Evolutionary conservation across 2,888 invertebrate species (phyloP).

Genomic region (Thysanoteuthis rhombus): DNA sequence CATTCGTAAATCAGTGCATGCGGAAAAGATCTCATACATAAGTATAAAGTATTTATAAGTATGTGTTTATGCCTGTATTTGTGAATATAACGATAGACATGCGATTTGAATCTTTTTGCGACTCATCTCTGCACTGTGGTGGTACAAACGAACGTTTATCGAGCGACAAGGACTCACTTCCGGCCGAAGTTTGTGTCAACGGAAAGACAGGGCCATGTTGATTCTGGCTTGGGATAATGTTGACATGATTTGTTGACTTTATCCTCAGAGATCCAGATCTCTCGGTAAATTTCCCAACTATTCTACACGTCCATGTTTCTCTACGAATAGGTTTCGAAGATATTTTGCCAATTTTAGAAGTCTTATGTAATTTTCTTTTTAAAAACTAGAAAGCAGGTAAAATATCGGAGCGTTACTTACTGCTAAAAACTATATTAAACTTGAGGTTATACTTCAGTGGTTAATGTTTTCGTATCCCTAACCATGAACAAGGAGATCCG

Average conservation of each 20-base stretch:
- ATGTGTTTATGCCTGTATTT: no score
- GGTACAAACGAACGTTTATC: neutral
- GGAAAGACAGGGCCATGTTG: neutral
- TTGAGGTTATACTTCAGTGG: no score
- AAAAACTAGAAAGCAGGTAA: no score
- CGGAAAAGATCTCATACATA: no score
- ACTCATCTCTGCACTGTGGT: neutral
- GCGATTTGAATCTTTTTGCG: neutral
- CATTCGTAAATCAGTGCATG: no score
- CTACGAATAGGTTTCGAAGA: neutral
- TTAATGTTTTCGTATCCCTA: no score
- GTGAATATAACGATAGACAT: no score
- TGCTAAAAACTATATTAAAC: no score
- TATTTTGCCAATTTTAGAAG: neutral
- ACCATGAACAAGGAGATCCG: no score
- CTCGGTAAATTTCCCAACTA: neutral
- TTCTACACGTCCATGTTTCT: neutral
- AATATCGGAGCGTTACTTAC: no score
- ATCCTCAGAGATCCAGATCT: neutral
- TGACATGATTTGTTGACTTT: neutral
- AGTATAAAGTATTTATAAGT: no score
- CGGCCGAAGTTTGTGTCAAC: neutral
- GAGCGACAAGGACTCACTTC: neutral
- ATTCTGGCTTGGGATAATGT: neutral
- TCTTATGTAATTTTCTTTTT: no score